Evolutionary conservation across 2,797 vertebrate genomes (phyloP), one percentile per base, ranked within the genome.

Genomic region (Salmo trutta): DNA sequence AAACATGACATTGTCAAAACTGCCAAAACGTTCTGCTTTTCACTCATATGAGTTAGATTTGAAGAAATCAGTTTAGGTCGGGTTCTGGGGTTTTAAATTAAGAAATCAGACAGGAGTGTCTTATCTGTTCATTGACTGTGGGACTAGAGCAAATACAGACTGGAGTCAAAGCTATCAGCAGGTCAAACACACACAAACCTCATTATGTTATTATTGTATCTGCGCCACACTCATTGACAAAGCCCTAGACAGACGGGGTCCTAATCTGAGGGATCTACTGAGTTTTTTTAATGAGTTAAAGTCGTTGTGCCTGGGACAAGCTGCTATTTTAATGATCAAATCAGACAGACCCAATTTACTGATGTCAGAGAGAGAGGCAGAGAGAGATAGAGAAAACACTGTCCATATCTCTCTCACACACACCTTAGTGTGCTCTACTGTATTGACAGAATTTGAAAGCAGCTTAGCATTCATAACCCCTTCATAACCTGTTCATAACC

Each of bases 151-250:
- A 12, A 65, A 86, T 59, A 71, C 77, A 67, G 41, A 75, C 54
- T 62, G 27, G 80, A 79, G 51, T 71, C 29, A 27, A 77, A 56
- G 47, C 76, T 33, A 70, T 76, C 75, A 68, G 51, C 74, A 70
- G 79, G 80, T 86, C 73, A 81, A 85, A 82, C 78, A 82, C 70
- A 72, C 78, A 76, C 81, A 68, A n/a, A 31, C 75, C 80, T 84
- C 77, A 75, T 86, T 33, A 59, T 79, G 82, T 80, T 81, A 86
- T 78, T 83, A 79, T 71, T 78, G 88, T 85, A 86, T 89, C 85
- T 84, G 12, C 59, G 68, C 67, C 82, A 51, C 69, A 47, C 74
- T 62, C 78, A 53, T 75, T 69, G 79, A 81, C 75, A 79, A 85
- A 84, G 83, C 85, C 84, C 71, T 66, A 70, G 76, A 73, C 81